Base-by-base conservation (phyloP, 2,888 invertebrate species). In the Caenorhabditis macrosperma region DNA sequence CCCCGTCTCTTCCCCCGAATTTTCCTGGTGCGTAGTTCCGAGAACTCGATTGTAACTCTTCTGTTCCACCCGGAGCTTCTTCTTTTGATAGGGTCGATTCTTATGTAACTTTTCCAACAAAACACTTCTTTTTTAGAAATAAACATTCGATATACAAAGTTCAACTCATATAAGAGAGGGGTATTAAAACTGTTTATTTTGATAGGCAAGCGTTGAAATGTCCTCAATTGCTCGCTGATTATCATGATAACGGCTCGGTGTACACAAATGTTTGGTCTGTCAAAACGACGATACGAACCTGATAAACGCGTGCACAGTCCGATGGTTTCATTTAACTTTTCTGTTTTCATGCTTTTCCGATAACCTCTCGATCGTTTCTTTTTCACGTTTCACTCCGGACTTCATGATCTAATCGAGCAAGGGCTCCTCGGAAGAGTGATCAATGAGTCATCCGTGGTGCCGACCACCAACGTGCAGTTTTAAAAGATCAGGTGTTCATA, bases 21-120 rank as follows among this genome's bases (percentile, higher is more conserved):
- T 59, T 63, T 72, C 71, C 72, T 72, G 72, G 72, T 72, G 72
- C 72, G 3, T 64, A 72, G 72, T 57, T 72, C 35, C 57, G 28
- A 64, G 17, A 57, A 60, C 15, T 57, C 41, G 30, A 64, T 60
- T 66, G 52, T 66, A 54, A 66, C 33, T 54, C 35, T 0, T 57
- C 17, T 28, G 30, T 55, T 10, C 30, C 26, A 1, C 38, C 38
- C 61, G 55, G 67, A 67, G 67, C 61, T 76, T 76, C 59, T 74
- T 55, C 44, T 60, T 75, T 68, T 63, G 41, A 67, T 76, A 75
- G 66, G 60, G 67, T 76, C 61, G 46, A 76, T 61, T 67, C 61
- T 55, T 69, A 68, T 57, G 63, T 68, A 63, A 77, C 50, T 69
- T 68, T 64, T 69, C 50, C 20, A 12, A 20, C 15, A 54, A 44